Conservation (phyloP, 2,113 vertebrate species). For the Ceuthmochares aereus region DNA sequence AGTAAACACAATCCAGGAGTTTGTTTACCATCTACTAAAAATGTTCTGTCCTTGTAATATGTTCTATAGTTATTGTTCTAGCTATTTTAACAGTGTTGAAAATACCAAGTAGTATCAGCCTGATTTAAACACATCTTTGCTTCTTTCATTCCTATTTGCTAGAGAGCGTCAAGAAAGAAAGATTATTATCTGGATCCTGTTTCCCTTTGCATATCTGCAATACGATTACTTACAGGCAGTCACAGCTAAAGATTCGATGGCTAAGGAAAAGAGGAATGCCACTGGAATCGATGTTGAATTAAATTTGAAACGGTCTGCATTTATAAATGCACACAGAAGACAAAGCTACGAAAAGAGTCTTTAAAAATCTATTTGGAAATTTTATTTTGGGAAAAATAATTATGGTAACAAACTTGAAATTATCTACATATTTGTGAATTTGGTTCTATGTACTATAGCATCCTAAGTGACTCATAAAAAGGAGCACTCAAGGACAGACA, state of each 20-base stretch:
- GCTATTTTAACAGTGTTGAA: background rate
- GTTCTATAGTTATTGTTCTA: background rate
- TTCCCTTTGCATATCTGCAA: background rate
- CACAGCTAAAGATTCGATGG: background rate
- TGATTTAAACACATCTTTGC: background rate
- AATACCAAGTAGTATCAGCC: background rate
- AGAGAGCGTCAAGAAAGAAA: background rate
- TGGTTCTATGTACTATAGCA: accelerated
- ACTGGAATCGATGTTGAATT: background rate
- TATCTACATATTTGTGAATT: background rate
- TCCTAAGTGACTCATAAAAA: background rate
- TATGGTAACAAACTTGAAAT: background rate
- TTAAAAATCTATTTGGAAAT: background rate
- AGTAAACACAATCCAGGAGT: background rate
- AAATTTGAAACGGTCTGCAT: background rate
- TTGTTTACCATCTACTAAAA: background rate
- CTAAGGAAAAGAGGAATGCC: background rate
- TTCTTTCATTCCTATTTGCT: background rate
- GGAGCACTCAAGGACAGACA: background rate
- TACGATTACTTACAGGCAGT: background rate
- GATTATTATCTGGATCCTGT: background rate
- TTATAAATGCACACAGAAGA: background rate
- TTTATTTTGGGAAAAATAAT: background rate
- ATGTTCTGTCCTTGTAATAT: background rate
- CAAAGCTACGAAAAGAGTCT: background rate